These are phyloP conservation scores for Pituophis catenifer DNA, from an alignment of 2,113 vertebrate genomes.

Conservation along the genomic window DNA sequence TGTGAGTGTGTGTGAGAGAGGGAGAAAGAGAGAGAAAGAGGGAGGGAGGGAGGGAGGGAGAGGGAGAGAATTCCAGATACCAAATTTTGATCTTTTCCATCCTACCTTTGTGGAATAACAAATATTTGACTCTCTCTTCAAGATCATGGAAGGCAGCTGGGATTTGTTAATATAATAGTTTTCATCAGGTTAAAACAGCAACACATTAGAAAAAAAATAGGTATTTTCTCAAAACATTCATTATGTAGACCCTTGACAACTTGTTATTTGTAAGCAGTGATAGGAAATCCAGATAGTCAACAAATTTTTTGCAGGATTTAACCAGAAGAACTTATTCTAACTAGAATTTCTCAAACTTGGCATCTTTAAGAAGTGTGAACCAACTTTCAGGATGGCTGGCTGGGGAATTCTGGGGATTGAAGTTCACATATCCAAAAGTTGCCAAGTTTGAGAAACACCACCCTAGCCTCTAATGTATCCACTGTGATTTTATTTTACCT, in stretches of 20 bases:
- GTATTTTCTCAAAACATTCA: no score
- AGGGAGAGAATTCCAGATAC: background rate
- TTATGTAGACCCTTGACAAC: background rate
- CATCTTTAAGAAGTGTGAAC: background rate
- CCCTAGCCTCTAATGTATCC: background rate
- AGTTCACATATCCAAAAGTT: background rate
- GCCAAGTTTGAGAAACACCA: background rate
- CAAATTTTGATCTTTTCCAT: background rate
- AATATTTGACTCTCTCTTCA: background rate
- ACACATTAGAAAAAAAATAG: no score
- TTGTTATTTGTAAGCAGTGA: background rate
- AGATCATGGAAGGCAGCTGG: no score
- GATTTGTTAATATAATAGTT: background rate
- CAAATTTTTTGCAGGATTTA: background rate
- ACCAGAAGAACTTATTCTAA: conserved; percentile 21
- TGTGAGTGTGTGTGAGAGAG: no score
- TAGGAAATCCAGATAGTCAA: background rate
- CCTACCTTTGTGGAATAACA: background rate
- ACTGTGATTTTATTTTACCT: background rate
- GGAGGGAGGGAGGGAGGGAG: no score
- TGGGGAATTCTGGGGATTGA: background rate
- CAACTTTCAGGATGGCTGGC: background rate
- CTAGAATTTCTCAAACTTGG: background rate
- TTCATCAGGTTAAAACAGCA: background rate
- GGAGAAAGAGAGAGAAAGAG: no score